These are phyloP conservation scores for Platysternon megacephalum DNA, from an alignment of 2,113 vertebrate genomes.

Conservation along the genomic window DNA sequence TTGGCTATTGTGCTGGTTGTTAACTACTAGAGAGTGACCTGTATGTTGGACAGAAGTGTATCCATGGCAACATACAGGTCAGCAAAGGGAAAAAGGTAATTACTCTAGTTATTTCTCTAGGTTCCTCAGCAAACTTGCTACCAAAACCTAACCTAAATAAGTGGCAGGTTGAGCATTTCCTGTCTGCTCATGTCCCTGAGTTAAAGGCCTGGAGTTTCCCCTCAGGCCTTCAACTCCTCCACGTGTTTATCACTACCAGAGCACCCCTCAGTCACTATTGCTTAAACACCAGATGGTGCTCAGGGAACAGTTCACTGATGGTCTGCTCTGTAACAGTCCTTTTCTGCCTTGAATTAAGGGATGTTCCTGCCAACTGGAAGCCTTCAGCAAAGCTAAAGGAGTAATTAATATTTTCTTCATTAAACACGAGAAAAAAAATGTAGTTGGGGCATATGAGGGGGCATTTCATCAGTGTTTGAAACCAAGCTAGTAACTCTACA, in stretches of 20 bases:
- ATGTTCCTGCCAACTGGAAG: neutral
- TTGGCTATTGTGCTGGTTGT: conserved; percentile 31
- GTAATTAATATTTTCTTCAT: neutral
- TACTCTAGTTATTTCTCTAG: conserved; percentile 34
- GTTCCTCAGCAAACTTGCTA: neutral
- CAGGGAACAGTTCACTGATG: neutral
- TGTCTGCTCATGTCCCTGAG: neutral
- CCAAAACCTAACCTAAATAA: neutral
- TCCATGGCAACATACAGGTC: conserved; percentile 39
- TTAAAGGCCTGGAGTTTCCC: neutral
- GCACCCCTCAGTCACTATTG: neutral
- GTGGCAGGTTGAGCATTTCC: neutral
- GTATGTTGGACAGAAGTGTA: conserved; percentile 34
- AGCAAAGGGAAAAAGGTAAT: conserved; percentile 37
- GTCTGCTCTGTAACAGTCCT: accelerated
- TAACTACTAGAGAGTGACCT: neutral
- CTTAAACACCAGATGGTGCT: neutral
- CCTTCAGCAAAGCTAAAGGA: neutral
- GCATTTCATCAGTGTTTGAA: conserved; percentile 38
- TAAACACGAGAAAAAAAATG: neutral
- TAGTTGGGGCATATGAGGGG: neutral
- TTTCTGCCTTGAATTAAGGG: neutral
- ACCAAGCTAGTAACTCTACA: neutral
- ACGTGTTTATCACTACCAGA: neutral
- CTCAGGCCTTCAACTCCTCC: neutral